phyloP scores from a whole-genome alignment of 2,797 vertebrate species.

The Rhinoraja longicauda region DNA sequence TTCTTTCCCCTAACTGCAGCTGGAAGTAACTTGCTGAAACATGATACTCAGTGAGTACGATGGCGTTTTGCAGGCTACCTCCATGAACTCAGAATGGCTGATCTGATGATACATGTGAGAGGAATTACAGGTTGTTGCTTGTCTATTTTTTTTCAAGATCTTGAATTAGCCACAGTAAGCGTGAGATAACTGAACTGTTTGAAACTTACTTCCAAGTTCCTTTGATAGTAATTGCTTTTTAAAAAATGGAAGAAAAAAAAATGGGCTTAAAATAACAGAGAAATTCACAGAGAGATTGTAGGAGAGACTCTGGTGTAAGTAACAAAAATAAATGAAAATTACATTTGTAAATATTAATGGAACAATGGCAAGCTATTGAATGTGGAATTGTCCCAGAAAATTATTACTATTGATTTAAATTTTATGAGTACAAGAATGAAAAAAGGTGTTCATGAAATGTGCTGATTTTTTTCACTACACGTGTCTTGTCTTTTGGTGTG shows the following conservation, averaged over 20 bases:
- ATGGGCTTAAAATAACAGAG: not conserved
- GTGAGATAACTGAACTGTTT: conserved; percentile 24
- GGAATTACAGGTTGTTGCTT: conserved; percentile 35
- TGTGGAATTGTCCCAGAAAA: conserved; percentile 24
- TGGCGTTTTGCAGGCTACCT: conserved; percentile 37
- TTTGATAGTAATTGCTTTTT: not conserved
- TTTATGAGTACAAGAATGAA: not conserved
- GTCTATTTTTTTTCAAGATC: conserved; percentile 34
- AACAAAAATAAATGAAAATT: not conserved
- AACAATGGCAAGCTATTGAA: conserved; percentile 16
- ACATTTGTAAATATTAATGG: not conserved
- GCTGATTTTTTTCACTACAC: not conserved
- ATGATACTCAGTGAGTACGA: conserved; percentile 37
- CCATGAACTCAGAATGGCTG: conserved; percentile 37
- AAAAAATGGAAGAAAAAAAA: too few species aligned
- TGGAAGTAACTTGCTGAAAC: conserved; percentile 36
- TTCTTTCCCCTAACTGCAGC: conserved; percentile 36
- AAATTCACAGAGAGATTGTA: not conserved
- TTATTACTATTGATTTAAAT: not conserved
- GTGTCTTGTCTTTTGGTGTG: not conserved
- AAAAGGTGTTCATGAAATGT: not conserved
- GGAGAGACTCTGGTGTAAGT: not conserved
- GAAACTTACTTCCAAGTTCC: conserved; percentile 16
- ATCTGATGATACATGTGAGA: conserved; percentile 37
- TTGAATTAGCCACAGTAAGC: conserved; percentile 34